A percentile compares a stretch with the other conserved stretches of the same genome.
phyloP scores from a whole-genome alignment of 2,113 vertebrate genomes.

The Nematolebias whitei region DNA sequence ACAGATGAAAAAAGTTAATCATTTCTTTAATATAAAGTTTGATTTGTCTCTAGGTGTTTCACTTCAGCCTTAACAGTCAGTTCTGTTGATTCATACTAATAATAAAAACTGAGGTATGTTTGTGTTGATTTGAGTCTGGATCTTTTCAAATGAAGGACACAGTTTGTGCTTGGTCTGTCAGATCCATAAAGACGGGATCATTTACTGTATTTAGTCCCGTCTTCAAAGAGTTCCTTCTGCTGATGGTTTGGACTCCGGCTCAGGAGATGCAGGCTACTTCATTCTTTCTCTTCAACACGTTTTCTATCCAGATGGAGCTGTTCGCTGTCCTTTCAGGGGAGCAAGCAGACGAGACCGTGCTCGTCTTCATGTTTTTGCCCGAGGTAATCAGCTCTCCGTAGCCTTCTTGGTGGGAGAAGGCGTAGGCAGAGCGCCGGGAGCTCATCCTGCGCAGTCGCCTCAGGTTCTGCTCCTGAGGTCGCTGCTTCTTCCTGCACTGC shows the following conservation, averaged over 20 bases:
- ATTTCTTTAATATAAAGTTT: too few species aligned
- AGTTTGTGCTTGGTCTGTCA: conserved; percentile 43
- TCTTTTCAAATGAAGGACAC: conserved; percentile 26
- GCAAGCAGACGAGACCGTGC: conserved; percentile 54
- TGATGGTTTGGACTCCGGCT: conserved; percentile 18
- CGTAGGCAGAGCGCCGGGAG: conserved; percentile 83
- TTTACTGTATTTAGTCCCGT: too few species aligned
- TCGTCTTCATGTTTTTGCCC: conserved; percentile 84
- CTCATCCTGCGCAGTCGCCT: conserved; percentile 81
- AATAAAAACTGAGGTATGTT: conserved; percentile 35
- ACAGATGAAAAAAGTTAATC: neutral
- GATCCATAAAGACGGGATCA: too few species aligned
- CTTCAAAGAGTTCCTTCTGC: too few species aligned
- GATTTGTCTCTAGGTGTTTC: too few species aligned
- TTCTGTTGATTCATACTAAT: neutral
- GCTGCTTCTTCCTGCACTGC: conserved; percentile 74
- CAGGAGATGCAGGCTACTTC: conserved; percentile 68
- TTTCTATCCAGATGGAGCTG: conserved; percentile 77
- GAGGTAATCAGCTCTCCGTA: conserved; percentile 86
- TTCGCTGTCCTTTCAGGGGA: conserved; percentile 61
- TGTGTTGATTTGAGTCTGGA: conserved; percentile 24
- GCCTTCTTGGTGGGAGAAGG: conserved; percentile 87
- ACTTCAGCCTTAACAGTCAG: conserved; percentile 19
- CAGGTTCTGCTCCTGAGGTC: conserved; percentile 72
- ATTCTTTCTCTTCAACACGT: conserved; percentile 56